These are phyloP conservation scores for Agriopis marginaria DNA, from an alignment of 2,888 invertebrate species.

Conservation along the genomic window DNA sequence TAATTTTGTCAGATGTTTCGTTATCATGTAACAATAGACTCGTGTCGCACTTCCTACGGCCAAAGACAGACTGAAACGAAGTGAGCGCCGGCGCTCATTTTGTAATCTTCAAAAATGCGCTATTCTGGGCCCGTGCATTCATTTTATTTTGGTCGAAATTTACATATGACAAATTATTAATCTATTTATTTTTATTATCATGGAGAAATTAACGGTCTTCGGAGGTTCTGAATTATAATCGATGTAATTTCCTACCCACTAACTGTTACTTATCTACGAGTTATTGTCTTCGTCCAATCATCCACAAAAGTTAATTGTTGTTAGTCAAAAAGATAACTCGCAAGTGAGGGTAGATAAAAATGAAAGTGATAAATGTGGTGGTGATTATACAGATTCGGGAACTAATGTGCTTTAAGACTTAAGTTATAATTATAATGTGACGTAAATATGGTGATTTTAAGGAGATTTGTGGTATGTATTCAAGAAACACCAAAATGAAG, in stretches of 20 bases:
- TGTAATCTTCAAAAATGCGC: no score
- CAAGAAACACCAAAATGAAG: not conserved
- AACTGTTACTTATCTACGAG: not conserved
- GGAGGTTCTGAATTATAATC: not conserved
- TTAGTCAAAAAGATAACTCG: constrained; percentile 4
- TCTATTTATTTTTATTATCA: no score
- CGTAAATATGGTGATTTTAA: constrained; percentile 73
- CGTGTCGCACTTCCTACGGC: no score
- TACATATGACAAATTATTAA: not conserved
- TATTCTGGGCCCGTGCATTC: no score
- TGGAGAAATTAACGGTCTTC: no score
- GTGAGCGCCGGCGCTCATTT: no score
- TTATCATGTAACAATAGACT: no score
- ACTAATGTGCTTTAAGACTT: constrained; percentile 43
- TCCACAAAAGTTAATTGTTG: constrained; percentile 4
- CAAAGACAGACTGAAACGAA: no score
- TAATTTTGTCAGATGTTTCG: no score
- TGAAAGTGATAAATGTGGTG: constrained; percentile 29
- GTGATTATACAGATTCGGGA: constrained; percentile 23
- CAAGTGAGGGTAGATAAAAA: constrained; percentile 41
- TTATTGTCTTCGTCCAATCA: constrained; percentile 25
- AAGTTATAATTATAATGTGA: constrained; percentile 62
- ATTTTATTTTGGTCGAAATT: no score
- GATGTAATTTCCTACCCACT: not conserved
- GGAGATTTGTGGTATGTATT: constrained; percentile 73